Evolutionary conservation across 2,888 invertebrate genomes (phyloP), one percentile per base, ranked within the genome.

Genomic region (Cremastobaeus sp.): DNA sequence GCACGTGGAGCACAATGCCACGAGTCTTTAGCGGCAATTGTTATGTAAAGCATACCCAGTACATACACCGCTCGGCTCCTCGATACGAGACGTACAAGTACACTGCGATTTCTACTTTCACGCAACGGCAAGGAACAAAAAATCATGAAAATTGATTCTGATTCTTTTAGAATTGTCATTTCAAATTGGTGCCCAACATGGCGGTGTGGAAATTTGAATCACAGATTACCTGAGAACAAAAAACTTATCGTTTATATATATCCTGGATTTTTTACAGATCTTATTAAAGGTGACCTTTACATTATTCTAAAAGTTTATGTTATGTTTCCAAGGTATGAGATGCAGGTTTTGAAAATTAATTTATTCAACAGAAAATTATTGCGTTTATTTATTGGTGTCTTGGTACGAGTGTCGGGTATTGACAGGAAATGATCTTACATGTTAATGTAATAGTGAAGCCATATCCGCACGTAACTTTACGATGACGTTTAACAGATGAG

Each of bases 21-120:
- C 80, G 77, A 85, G 87, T 88, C 88, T 88, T 88, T 88, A 87
- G 86, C 84, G 83, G 34, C 87, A 83, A 88, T 88, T 88, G 87
- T 88, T 81, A 88, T 88, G 88, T 87, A 87, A 88, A 87, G 82
- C 83, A 84, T 81, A 85, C 84, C 84, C 83, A 81, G 81, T 81
- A 79, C 81, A 85, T 81, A 82, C 82, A 80, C 77, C 77, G 77
- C 81, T 74, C 77, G 64, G 79, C 79, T 82, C 79, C 84, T 79
- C 79, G 81, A 82, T 80, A 79, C 79, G 78, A 78, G 77, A 74
- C 70, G 72, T 47, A 34, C 65, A 81, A 82, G 80, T 79, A 78
- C 64, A 48, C 30, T 8, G 15, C 37, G 43, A 65, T 66, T 55
- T 45, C 50, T 60, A 70, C 65, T 65, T 55, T 25, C 50, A 69